Evolutionary conservation across 2,113 vertebrate species (phyloP).

Genomic region (Cichladusa arquata): DNA sequence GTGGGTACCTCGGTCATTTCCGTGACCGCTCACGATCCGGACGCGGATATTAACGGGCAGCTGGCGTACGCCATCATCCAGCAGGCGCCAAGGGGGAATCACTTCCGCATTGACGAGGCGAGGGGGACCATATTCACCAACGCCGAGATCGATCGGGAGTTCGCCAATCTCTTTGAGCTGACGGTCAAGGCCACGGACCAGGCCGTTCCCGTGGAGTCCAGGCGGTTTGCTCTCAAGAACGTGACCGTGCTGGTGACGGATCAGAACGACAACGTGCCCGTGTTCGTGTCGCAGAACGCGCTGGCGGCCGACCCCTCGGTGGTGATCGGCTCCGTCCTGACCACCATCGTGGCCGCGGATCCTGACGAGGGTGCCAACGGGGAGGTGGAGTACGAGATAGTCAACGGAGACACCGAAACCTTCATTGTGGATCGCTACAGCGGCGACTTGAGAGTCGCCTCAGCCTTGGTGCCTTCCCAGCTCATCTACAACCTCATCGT

Average conservation of each 20-base stretch:
- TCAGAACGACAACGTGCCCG: conserved; percentile 90
- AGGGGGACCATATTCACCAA: conserved; percentile 86
- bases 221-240: conserved; percentile 90
- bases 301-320: conserved; percentile 88
- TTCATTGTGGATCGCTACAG: conserved; percentile 96
- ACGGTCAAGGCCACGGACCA: conserved; percentile 93
- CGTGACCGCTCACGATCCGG: conserved; percentile 88
- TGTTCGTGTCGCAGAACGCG: conserved; percentile 91
- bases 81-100: conserved; percentile 88
- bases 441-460: conserved; percentile 88
- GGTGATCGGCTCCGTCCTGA: conserved; percentile 89
- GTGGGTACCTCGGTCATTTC: conserved; percentile 87
- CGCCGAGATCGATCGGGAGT: conserved; percentile 91
- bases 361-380: conserved; percentile 93
- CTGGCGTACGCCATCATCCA: conserved; percentile 89
- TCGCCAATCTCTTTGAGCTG: conserved; percentile 92
- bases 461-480: conserved; percentile 85
- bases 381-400: conserved; percentile 93
- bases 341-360: conserved; percentile 89
- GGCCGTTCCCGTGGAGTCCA: conserved; percentile 88
- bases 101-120: conserved; percentile 86
- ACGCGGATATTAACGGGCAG: conserved; percentile 93
- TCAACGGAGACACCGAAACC: conserved; percentile 88
- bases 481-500: conserved; percentile 89
- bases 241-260: conserved; percentile 94